Percentiles rank a stretch among this genome's conserved stretches.
phyloP scores from a whole-genome alignment of 2,113 vertebrate species.

The Apteryx mantelli region DNA sequence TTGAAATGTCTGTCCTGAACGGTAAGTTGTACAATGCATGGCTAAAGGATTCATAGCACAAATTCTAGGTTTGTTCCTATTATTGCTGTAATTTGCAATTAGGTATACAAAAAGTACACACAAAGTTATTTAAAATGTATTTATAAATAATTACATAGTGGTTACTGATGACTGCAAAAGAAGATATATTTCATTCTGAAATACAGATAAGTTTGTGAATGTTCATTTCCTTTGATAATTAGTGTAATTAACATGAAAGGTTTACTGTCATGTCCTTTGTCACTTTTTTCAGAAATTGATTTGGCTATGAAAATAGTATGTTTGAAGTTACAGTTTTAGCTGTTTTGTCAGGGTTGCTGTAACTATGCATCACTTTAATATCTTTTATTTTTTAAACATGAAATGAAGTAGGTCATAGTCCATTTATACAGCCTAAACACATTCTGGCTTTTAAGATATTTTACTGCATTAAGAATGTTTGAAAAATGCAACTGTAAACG shows the following conservation, averaged over 20 bases:
- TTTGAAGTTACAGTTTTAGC: background rate
- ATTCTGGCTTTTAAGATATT: background rate
- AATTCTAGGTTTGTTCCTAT: constrained; percentile 9
- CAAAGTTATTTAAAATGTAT: background rate
- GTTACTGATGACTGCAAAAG: background rate
- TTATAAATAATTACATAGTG: background rate
- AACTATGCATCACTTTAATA: background rate
- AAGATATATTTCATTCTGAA: background rate
- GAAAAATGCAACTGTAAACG: background rate
- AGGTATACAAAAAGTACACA: background rate
- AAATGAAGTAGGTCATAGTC: background rate
- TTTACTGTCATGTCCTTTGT: background rate
- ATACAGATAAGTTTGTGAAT: background rate
- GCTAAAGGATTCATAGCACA: constrained; percentile 42
- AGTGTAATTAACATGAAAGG: background rate
- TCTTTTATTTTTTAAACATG: background rate
- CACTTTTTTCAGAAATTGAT: background rate
- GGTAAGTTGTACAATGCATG: constrained; percentile 68
- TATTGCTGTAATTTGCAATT: constrained; percentile 11
- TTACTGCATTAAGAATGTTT: background rate
- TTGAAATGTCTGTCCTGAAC: constrained; percentile 71
- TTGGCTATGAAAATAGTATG: background rate
- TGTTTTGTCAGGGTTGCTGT: background rate
- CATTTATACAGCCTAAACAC: background rate
- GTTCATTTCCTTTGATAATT: background rate